phyloP scores from a whole-genome alignment of 1,140 invertebrate species.

The Chrysoperla carnea region DNA sequence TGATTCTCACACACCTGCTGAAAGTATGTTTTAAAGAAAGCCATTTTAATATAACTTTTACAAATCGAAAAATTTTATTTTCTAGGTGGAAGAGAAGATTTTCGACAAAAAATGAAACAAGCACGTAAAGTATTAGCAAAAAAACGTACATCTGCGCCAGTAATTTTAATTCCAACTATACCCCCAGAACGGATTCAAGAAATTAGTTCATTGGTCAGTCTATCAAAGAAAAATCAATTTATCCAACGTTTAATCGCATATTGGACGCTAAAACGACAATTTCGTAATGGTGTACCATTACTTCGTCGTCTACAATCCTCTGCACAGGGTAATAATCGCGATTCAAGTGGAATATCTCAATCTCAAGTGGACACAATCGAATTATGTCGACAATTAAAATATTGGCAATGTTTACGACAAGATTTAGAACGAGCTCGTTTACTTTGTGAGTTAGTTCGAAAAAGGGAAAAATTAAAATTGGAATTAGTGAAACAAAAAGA shows the following conservation, averaged over 20 bases:
- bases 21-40: conserved; percentile 37
- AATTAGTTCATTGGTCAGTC: conserved; percentile 51
- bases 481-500: conserved; percentile 70
- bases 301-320: conserved; percentile 68
- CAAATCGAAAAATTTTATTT: conserved; percentile 9
- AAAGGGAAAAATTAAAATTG: conserved; percentile 86
- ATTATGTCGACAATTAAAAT: conserved; percentile 75
- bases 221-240: conserved; percentile 67
- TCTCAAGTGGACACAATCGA: conserved; percentile 42
- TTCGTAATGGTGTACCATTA: conserved; percentile 88
- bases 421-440: conserved; percentile 86
- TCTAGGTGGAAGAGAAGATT: conserved; percentile 30
- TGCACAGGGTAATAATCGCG: conserved; percentile 22
- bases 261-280: conserved; percentile 93
- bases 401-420: conserved; percentile 87
- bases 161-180: conserved; percentile 87
- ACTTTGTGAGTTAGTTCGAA: conserved; percentile 85
- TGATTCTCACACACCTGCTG: conserved; percentile 78
- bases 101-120: conserved; percentile 52
- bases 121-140: conserved; percentile 54
- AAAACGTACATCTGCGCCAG: conserved; percentile 74
- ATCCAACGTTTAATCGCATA: conserved; percentile 77
- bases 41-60: conserved; percentile 1
- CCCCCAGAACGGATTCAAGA: conserved; percentile 75
- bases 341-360: conserved; percentile 17